Conservation (phyloP, 2,113 vertebrate genomes). For the Pogona vitticeps region DNA sequence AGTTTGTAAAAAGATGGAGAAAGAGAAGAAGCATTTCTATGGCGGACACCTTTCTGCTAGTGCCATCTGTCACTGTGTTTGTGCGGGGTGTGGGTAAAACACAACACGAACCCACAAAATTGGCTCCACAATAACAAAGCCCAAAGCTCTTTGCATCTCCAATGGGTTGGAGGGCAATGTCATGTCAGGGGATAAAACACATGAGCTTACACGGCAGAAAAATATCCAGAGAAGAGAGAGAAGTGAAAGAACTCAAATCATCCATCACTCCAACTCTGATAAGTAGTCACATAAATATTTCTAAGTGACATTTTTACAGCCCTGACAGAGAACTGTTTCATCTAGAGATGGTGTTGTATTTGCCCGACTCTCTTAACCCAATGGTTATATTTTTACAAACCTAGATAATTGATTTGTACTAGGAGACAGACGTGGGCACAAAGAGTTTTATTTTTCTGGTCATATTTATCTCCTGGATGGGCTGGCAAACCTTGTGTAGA, state of each 20-base stretch:
- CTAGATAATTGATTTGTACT: constrained; percentile 47
- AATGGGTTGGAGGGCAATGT: constrained; percentile 18
- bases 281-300: constrained; percentile 43
- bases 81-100: neutral
- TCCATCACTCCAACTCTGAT: constrained; percentile 29
- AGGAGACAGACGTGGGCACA: constrained; percentile 4
- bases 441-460: neutral
- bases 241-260: constrained; percentile 8
- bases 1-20: too few species aligned
- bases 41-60: too few species aligned
- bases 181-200: neutral
- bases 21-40: too few species aligned
- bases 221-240: constrained; percentile 15
- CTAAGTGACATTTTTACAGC: constrained; percentile 4
- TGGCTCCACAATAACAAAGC: neutral
- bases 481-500: neutral
- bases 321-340: constrained; percentile 23
- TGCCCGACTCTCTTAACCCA: neutral
- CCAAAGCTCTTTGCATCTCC: neutral
- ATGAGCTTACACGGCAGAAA: too few species aligned
- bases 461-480: constrained; percentile 8
- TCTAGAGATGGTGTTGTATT: neutral
- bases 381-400: constrained; percentile 29
- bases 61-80: fast-evolving
- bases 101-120: neutral